A percentile compares a stretch with the other conserved stretches of the same genome.
These are phyloP conservation scores for Hylomyscus alleni DNA, from an alignment of 2,797 vertebrate species.

Conservation along the genomic window DNA sequence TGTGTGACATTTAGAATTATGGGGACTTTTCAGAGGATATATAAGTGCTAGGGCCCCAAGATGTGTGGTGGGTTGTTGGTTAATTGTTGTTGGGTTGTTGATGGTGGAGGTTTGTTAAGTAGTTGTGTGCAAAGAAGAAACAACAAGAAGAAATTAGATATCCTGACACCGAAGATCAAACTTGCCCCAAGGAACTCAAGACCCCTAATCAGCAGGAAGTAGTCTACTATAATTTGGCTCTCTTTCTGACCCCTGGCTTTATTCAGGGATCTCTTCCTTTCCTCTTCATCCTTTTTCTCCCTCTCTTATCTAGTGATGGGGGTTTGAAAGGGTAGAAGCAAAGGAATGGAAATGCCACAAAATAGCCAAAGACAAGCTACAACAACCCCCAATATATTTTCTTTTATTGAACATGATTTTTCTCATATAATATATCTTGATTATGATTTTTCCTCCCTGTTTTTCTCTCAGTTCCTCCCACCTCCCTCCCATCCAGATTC, in stretches of 20 bases:
- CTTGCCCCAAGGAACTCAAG: background rate
- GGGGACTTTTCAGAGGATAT: background rate
- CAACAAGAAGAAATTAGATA: background rate
- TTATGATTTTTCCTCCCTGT: background rate
- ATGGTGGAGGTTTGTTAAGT: background rate
- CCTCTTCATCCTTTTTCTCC: too few relatives aligned
- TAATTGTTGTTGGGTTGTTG: background rate
- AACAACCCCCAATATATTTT: background rate
- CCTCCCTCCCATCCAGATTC: too few relatives aligned
- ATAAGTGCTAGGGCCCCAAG: background rate
- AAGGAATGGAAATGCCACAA: background rate
- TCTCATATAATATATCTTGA: background rate
- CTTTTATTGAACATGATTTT: background rate
- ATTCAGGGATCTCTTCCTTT: background rate
- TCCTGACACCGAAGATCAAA: background rate
- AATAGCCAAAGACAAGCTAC: background rate
- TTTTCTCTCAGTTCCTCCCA: background rate
- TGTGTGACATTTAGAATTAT: background rate
- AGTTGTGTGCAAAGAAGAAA: background rate
- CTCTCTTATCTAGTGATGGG: background rate
- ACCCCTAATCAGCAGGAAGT: background rate
- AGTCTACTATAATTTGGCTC: background rate
- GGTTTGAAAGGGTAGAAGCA: background rate
- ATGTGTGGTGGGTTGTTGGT: background rate
- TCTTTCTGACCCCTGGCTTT: background rate